Evolutionary conservation across 35 echinoderm and acorn worm genomes (phyloP), one percentile per base, ranked within the genome.

Genomic region (Acanthaster planci): DNA sequence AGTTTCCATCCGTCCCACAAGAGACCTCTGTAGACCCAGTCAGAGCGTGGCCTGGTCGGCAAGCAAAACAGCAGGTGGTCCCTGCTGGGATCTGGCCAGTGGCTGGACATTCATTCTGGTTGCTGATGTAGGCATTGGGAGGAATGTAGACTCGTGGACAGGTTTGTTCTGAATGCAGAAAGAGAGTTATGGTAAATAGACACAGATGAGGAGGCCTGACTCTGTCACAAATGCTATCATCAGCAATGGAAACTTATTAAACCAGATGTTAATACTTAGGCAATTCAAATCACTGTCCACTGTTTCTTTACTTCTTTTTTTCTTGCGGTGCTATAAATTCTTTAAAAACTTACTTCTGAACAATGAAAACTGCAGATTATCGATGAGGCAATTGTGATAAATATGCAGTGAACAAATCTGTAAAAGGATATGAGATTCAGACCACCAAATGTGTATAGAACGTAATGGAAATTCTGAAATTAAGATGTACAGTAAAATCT

Each of bases 41-140:
- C 26, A 89, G 38, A 29, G 75, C 72, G 51, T 89, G 82, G 7
- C 87, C 87, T 10, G 42, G 38, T 50, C 38, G 37, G 52, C 87
- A 89, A 37, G 59, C 39, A 67, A 72, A 89, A 21, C 9, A 15
- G 77, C 87, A 89, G 21, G 52, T 60, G 14, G 64, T 83, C 23
- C 87, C 87, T 37, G 57, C 38, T 27, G 80, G 39, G 9, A 82
- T 80, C 42, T 38, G 56, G 18, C 75, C 27, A 10, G 79, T 67
- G 21, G 30, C 21, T 35, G 80, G 79, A 38, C 87, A 89, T 19
- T 30, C 80, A n/a, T 54, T 29, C 51, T 38, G 12, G 54, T 81
- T 78, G 26, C 60, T 55, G 54, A 89, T 77, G 27, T 56, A 21
- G 37, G 19, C 51, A n/a, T 83, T 19, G 38, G 21, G 8, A 19